phyloP scores from a whole-genome alignment of 64 coral and sea anemone genomes.

The Platygyra sinensis region DNA sequence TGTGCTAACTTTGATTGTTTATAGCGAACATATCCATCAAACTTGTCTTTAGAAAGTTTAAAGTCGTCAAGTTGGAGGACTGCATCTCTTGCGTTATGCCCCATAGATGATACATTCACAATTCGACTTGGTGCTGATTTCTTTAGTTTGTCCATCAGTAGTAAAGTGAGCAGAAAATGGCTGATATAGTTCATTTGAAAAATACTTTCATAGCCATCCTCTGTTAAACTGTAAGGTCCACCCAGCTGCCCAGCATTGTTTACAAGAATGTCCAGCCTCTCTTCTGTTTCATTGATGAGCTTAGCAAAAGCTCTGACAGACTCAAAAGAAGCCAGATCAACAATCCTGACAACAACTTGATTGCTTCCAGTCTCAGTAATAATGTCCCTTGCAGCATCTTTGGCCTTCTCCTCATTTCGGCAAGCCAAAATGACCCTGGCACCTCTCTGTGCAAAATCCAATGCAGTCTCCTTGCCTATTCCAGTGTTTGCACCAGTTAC shows the following conservation, averaged over 20 bases:
- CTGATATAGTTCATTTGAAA: constrained; percentile 82
- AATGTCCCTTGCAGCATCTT: too few species aligned
- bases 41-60: constrained; percentile 31
- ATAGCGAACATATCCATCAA: neutral
- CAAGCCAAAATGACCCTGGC: constrained; percentile 88
- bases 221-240: constrained; percentile 17
- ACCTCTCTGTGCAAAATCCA: constrained; percentile 78
- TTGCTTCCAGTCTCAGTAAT: too few species aligned
- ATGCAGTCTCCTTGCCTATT: constrained; percentile 89
- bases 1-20: constrained; percentile 4
- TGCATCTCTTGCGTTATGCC: neutral
- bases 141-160: constrained; percentile 74
- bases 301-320: too few species aligned
- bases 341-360: too few species aligned
- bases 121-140: constrained; percentile 77
- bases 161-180: constrained; percentile 78
- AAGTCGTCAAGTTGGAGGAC: constrained; percentile 56
- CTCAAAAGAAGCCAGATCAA: too few species aligned
- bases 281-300: constrained; percentile 73
- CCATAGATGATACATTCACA: constrained; percentile 72
- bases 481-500: too few species aligned
- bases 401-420: constrained; percentile 58
- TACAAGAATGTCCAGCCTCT: constrained; percentile 80
- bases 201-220: constrained; percentile 68
- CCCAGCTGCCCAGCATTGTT: constrained; percentile 80